Conservation (phyloP, 1,140 invertebrate genomes). For the Latrodectus geometricus region DNA sequence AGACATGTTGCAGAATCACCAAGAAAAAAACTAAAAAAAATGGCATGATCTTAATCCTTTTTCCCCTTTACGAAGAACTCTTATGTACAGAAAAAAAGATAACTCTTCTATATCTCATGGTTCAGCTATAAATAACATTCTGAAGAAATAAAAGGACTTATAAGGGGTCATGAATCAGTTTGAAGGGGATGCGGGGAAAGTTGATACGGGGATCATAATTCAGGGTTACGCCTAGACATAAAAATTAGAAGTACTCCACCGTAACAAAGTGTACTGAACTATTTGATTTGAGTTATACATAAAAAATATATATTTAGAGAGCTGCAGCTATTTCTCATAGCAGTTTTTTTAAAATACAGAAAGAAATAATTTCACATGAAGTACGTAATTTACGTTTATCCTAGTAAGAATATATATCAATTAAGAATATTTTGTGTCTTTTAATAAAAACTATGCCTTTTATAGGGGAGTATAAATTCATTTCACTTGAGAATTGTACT, state of each 20-base stretch:
- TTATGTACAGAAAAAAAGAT: conserved; percentile 29
- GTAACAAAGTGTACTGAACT: conserved; percentile 29
- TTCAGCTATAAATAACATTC: conserved; percentile 52
- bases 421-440: no score
- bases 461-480: no score
- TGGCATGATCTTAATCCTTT: conserved; percentile 32
- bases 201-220: conserved; percentile 54
- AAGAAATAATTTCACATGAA: no score
- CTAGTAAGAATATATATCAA: no score
- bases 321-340: no score
- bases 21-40: conserved; percentile 20
- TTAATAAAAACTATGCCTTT: no score
- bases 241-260: conserved; percentile 51
- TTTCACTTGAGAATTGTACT: no score
- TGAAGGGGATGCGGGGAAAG: conserved; percentile 35
- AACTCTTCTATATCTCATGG: conserved; percentile 38
- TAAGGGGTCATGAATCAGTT: conserved; percentile 49
- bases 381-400: no score
- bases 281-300: conserved; percentile 22
- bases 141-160: conserved; percentile 57
- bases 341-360: no score
- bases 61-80: conserved; percentile 18
- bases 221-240: conserved; percentile 35
- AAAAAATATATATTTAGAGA: neutral
- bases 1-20: conserved; percentile 11